Evolutionary conservation across 2,888 invertebrate genomes (phyloP).

Genomic region (Zaprionus obscuricornis): DNA sequence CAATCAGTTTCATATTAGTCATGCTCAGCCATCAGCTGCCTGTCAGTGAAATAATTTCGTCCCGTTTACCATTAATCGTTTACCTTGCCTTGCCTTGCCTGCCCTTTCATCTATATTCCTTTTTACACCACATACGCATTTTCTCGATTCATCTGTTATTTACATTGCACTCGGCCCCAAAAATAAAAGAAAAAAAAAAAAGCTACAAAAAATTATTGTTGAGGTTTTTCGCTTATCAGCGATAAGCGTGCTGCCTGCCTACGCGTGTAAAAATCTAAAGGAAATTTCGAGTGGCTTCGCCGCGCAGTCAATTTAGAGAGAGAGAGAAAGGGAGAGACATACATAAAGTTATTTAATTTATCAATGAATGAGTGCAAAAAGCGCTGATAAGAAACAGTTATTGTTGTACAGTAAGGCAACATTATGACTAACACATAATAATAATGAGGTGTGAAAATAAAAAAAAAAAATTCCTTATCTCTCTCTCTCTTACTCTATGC

Average conservation of each 20-base stretch:
- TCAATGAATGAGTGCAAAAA: conserved; percentile 65
- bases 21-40: conserved; percentile 7
- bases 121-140: not conserved
- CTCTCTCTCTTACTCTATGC: no score
- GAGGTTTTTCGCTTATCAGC: conserved; percentile 34
- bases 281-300: conserved; percentile 41
- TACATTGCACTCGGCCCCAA: conserved; percentile 27
- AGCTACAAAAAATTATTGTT: conserved; percentile 27
- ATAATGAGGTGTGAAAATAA: no score
- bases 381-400: conserved; percentile 44
- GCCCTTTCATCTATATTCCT: not conserved
- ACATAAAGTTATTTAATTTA: conserved; percentile 44
- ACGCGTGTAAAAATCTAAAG: conserved; percentile 30
- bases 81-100: conserved; percentile 22
- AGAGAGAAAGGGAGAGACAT: not conserved
- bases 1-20: no score
- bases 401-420: conserved; percentile 1
- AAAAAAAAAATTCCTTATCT: no score
- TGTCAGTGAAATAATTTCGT: no score
- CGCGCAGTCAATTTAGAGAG: conserved; percentile 24
- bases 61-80: conserved; percentile 48
- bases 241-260: conserved; percentile 28
- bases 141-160: not conserved
- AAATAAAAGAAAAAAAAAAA: not conserved
- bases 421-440: not conserved